Evolutionary conservation across 1,140 invertebrate species (phyloP), one percentile per base, ranked within the genome.

Genomic region (Bombus ignitus): DNA sequence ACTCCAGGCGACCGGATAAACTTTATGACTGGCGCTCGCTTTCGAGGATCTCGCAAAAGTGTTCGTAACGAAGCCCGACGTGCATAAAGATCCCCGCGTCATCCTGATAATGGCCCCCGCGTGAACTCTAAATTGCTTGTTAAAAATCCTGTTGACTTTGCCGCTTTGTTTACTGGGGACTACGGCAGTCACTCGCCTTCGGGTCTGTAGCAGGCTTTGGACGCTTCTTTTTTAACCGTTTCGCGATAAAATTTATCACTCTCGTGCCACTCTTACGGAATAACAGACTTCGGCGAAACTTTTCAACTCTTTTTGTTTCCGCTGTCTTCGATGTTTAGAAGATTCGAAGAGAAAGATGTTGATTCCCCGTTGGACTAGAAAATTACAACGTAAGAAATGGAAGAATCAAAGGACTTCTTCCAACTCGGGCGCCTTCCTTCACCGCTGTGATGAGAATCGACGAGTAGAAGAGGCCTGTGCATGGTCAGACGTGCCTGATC

Each of bases 61-160:
- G 79, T 81, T 85, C 32, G 62, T 28, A 75, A 81, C 62, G 84
- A 85, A 81, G 71, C 79, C n/a, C 71, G 71, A 81, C 77, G 71
- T 10, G 84, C 79, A 68, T 85, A 85, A 81, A 85, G 84, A 85
- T 85, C 72, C 39, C 15, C 65, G 53, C 12, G 35, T 32, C 10
- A 25, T 47, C 44, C 28, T 10, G 66, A 88, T 80, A 79, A 74
- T 74, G 18, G 81, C n/a, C 12, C 59, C 35, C 62, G 28, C 35
- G 42, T 59, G 53, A 75, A 84, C 81, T 62, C 76, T 87, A 87
- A 87, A 84, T 87, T 84, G 83, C 68, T 66, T 71, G 68, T 80
- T 85, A 80, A 85, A 85, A 85, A 85, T 85, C 77, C 53, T 85
- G 68, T 85, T 72, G 66, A 85, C 83, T 85, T 62, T 72, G 39